Percentiles rank a stretch among this genome's conserved stretches.
Conservation (phyloP, 2,888 invertebrate species). For the Drosophila cracens region DNA sequence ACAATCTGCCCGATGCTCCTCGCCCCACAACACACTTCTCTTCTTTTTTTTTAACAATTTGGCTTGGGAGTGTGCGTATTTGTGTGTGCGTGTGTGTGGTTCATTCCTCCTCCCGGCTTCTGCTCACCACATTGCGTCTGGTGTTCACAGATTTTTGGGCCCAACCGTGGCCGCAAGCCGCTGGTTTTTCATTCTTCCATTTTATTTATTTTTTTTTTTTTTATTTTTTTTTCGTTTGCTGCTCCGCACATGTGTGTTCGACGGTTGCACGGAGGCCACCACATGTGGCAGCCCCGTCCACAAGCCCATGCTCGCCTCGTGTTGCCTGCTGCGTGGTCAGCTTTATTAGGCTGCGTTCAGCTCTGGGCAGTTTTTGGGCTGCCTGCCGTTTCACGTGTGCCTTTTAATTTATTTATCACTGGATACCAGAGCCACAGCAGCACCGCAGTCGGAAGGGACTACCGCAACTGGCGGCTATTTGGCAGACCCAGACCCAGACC, state of each 20-base stretch:
- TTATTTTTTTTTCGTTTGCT: conserved; percentile 16
- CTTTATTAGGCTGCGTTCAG: conserved; percentile 71
- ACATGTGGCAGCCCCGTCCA: conserved; percentile 25
- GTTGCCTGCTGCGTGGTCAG: conserved; percentile 51
- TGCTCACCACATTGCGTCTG: conserved; percentile 1
- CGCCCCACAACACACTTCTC: not conserved
- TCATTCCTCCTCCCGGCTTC: conserved; percentile 11
- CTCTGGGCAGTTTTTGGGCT: conserved; percentile 52
- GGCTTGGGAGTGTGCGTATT: conserved; percentile 29
- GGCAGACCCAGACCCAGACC: conserved; percentile 23
- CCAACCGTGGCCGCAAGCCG: conserved; percentile 54
- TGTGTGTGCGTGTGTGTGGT: not conserved
- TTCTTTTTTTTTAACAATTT: conserved; percentile 48
- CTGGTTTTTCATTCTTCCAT: conserved; percentile 24
- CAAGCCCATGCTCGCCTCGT: not conserved
- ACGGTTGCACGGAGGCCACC: conserved; percentile 37
- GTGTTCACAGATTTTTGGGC: conserved; percentile 24
- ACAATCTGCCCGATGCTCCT: not conserved
- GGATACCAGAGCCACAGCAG: conserved; percentile 26
- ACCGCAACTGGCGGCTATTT: conserved; percentile 42
- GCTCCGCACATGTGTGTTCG: conserved; percentile 21
- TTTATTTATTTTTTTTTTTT: conserved; percentile 13
- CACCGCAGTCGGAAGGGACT: conserved; percentile 16
- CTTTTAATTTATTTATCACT: conserved; percentile 76
- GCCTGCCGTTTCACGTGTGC: conserved; percentile 73